A percentile compares a stretch with the other conserved stretches of the same genome.
Evolutionary conservation across 2,113 vertebrate genomes (phyloP).

Genomic region (Vulpes ferrilata): DNA sequence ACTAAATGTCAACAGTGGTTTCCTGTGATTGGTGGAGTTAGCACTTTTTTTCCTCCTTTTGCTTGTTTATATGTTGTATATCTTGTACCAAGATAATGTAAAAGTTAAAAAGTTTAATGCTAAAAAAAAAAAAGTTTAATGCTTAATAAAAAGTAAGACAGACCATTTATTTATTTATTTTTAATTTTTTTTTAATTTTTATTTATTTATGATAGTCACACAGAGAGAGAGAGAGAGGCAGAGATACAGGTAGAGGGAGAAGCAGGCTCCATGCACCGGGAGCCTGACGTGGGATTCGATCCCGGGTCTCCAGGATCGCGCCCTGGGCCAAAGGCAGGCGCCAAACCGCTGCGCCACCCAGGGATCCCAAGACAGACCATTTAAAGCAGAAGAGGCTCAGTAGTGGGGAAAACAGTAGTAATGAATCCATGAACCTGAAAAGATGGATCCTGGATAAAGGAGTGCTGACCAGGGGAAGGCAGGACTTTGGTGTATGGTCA

Average conservation of each 20-base stretch:
- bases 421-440: constrained; percentile 1
- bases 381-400: background rate
- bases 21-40: background rate
- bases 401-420: background rate
- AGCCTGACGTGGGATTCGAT: no score
- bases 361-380: background rate
- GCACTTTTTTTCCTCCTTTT: background rate
- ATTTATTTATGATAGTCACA: no score
- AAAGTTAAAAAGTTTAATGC: background rate
- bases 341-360: no score
- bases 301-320: no score
- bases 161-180: no score
- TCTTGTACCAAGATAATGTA: background rate
- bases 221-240: no score
- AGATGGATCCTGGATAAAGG: background rate
- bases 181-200: no score
- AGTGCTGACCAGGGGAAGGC: background rate
- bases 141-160: background rate
- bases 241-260: no score
- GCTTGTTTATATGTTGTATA: background rate
- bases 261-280: no score
- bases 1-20: background rate
- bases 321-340: no score
- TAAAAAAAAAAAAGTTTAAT: background rate
- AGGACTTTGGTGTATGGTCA: background rate